Base-by-base conservation (phyloP, 1,140 invertebrate species). In the Eupristina koningsbergeri region DNA sequence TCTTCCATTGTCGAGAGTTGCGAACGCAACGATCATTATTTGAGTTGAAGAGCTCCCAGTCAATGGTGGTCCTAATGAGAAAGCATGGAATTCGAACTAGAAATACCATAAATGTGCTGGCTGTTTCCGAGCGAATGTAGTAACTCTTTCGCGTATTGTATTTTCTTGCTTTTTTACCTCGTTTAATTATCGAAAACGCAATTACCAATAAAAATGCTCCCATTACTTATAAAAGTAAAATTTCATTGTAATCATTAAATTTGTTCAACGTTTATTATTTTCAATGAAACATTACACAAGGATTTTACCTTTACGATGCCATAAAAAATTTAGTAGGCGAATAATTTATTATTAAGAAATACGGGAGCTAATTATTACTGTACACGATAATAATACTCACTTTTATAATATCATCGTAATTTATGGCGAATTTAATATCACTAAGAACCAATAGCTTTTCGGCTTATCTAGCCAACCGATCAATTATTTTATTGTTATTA, bases 1-100 rank as follows among this genome's bases (percentile, higher is more conserved):
- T 58, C 79, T 36, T 75, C 85, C 82, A 83, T 80, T 77, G 82
- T 50, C 61, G 73, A 86, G 45, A 8, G 34, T 19, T 13, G 17
- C 71, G 34, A 85, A 79, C 80, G 81, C 36, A 87, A 78, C 73
- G 45, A 80, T 29, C 26, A 50, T 39, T 34, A 77, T 36, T 19
- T 3, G 75, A 41, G 26, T 34, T 31, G 3, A 34, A 64, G 7
- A 11, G 29, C 22, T 64, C 11, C 61, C 0, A 64, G 1, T 15
- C 15, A 34, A 11, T 31, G 61, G 9, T 64, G 31, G 11, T 64
- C 34, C n/a, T 61, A 61, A 61, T 61, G 58, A n/a, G 58, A 61
- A 61, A 61, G 58, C n/a, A 11, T n/a, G 29, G 9, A 64, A 29
- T 34, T 64, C 8, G 31, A 64, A 64, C 31, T 34, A 64, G 53